phyloP scores from a whole-genome alignment of 2,888 invertebrate genomes.

The Drosophila austrosaltans region DNA sequence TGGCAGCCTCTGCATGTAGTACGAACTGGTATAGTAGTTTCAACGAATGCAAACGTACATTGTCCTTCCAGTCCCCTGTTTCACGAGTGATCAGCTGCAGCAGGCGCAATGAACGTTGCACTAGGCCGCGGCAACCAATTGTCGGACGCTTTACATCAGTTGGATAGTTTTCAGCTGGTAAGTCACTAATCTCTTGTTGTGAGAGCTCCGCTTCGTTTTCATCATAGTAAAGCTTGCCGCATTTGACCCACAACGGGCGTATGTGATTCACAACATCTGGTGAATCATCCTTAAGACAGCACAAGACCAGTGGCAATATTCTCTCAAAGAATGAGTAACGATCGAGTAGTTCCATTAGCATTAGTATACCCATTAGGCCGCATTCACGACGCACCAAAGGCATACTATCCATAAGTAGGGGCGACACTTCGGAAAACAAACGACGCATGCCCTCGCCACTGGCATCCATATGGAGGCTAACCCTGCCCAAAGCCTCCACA shows the following conservation, averaged over 20 bases:
- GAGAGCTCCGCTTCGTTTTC: constrained; percentile 95
- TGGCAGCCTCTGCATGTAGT: constrained; percentile 81
- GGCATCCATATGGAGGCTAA: constrained; percentile 85
- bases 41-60: constrained; percentile 82
- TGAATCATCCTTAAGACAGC: constrained; percentile 92
- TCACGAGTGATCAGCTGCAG: constrained; percentile 80
- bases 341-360: constrained; percentile 91
- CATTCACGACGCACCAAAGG: constrained; percentile 91
- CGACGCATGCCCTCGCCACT: constrained; percentile 89
- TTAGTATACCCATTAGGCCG: constrained; percentile 89
- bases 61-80: constrained; percentile 82
- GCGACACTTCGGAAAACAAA: constrained; percentile 91
- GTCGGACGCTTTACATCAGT: constrained; percentile 89
- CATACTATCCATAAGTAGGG: constrained; percentile 93
- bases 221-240: constrained; percentile 90
- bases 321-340: constrained; percentile 95
- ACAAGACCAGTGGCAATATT: constrained; percentile 92
- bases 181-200: constrained; percentile 90
- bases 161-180: constrained; percentile 90
- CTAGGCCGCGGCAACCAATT: constrained; percentile 92
- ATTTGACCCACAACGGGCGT: constrained; percentile 87
- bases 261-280: constrained; percentile 88
- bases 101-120: constrained; percentile 86
- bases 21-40: constrained; percentile 82
- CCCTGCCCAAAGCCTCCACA: constrained; percentile 88